Evolutionary conservation across 2,113 vertebrate species (phyloP), one percentile per base, ranked within the genome.

Genomic region (Trichechus manatus): DNA sequence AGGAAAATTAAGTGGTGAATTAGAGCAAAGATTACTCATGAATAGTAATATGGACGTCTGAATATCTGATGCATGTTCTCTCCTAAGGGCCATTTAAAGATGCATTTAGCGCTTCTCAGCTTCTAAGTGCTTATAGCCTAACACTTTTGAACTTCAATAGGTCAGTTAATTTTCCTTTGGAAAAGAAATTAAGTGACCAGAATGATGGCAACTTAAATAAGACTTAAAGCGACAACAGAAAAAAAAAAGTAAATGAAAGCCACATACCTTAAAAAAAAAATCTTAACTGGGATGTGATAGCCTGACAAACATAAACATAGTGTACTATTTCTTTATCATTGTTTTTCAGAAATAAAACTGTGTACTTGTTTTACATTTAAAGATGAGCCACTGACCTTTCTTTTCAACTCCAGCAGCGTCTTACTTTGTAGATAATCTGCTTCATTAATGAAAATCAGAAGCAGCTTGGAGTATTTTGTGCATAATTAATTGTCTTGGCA

Each of bases 361-460:
- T 91, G 23, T 7, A 9, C 66, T 96, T 97, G 36, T 95, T 98
- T 97, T 92, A 80, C 15, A 42, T 42, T 47, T 92, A 91, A 75
- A 95, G 23, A 92, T 31, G 17, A 91, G 9, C 47, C 56, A 80
- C 82, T 97, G 95, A 94, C 92, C 59, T 96, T 97, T 91, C 84
- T 97, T 94, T 85, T 72, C 81, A 91, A 78, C 84, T 96, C n/a
- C 75, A 63, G 87, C 47, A 97, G 63, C 75, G 80, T 93, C 53
- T 61, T 94, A 36, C 96, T 97, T 97, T 96, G 80, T 78, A 97
- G 91, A 77, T 97, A 94, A 97, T 96, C 85, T 97, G 88, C 94
- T 96, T 98, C 70, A 96, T 98, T 98, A 98, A 97, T 97, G 96
- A 97, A 97, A 97, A 98, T 97, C 89, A 97, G 95, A 98, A 96